Percentiles rank a stretch among this genome's conserved stretches.
Conservation (phyloP, 2,797 vertebrate species). For the Champsocephalus esox region DNA sequence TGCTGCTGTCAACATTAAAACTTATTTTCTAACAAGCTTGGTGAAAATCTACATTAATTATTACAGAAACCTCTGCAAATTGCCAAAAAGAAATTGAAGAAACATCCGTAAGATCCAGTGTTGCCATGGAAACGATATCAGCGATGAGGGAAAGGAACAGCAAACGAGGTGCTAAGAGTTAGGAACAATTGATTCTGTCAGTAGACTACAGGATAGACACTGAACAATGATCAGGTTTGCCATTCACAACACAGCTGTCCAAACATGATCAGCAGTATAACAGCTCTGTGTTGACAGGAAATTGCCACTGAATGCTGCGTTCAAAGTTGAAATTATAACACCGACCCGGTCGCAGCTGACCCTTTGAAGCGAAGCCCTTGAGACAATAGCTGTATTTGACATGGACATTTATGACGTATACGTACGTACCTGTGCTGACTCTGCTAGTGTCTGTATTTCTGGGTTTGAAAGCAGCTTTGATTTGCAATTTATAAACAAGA, state of each 20-base stretch:
- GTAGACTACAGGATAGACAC: constrained; percentile 13
- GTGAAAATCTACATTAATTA: constrained; percentile 31
- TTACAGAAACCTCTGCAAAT: neutral
- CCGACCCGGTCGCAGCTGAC: too few relatives aligned
- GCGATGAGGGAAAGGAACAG: constrained; percentile 5
- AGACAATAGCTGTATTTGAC: too few relatives aligned
- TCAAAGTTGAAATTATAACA: too few relatives aligned
- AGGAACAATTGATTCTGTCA: constrained; percentile 10
- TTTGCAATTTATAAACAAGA: neutral
- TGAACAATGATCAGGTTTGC: neutral
- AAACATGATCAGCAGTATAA: too few relatives aligned
- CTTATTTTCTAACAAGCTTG: neutral
- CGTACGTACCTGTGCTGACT: too few relatives aligned
- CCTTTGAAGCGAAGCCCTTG: too few relatives aligned
- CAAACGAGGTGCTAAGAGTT: constrained; percentile 10
- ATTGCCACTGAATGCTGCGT: too few relatives aligned
- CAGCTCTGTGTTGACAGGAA: too few relatives aligned
- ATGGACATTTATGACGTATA: too few relatives aligned
- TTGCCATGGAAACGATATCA: constrained; percentile 47
- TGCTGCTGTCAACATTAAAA: constrained; percentile 17
- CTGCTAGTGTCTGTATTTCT: too few relatives aligned
- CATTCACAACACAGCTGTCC: neutral
- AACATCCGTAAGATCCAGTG: neutral
- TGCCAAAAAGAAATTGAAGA: neutral
- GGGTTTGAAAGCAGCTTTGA: neutral